Evolutionary conservation across 2,888 invertebrate species (phyloP), one percentile per base, ranked within the genome.

Genomic region (Magallana nippona): DNA sequence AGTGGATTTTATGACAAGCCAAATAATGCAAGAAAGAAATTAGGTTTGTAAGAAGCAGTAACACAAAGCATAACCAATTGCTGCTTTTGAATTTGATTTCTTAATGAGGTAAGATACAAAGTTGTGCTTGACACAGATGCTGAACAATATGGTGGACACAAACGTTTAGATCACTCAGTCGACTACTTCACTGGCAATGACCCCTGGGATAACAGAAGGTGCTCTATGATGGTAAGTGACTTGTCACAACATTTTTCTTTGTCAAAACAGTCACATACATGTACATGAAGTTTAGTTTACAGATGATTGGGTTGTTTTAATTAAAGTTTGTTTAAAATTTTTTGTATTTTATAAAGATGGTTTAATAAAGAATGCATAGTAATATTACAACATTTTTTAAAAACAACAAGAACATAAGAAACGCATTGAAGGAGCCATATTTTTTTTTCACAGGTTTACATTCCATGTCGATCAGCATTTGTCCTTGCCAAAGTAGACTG

Each of bases 61-160:
- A 44, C 3, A 44, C 8, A 44, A 44, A 8, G 44, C 44, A 44
- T 44, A 10, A 44, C 8, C 44, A 44, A 44, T 5, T 44, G 44
- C 8, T 44, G 44, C 44, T 8, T 44, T 44, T 44, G 44, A 44
- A 44, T 27, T 60, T 60, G 17, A n/a, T 60, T 78, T 84, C 79
- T 84, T 85, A 32, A 86, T 84, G 27, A 71, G 56, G 55, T 78
- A 83, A 95, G 95, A 85, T 99, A 98, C 93, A 96, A 96, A 94
- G 96, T 98, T 86, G 95, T 96, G 15, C 95, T 98, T 82, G 96
- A 96, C 90, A 96, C 97, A 10, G 98, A 98, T 94, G 96, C 96
- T 89, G 94, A 95, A 57, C 93, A 96, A 85, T 98, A 96, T 95
- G 98, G 97, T 44, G 98, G 98, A 0, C 96, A 96, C 91, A 95